phyloP scores from a whole-genome alignment of 2,113 vertebrate genomes.

The Neodon shergylaensis region DNA sequence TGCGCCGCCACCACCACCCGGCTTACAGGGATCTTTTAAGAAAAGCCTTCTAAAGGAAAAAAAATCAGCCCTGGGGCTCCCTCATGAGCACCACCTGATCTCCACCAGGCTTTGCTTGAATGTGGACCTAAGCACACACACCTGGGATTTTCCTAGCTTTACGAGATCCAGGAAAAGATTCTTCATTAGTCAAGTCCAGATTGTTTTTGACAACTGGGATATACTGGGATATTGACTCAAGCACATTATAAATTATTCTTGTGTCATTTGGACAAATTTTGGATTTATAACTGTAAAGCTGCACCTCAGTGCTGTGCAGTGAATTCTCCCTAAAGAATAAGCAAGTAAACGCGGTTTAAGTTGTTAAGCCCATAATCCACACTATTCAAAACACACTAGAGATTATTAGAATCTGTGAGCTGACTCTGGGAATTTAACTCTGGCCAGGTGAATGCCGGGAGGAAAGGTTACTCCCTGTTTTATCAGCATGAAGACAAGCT shows the following conservation, averaged over 20 bases:
- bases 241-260: background rate
- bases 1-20: too few species aligned
- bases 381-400: background rate
- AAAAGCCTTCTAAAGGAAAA: background rate
- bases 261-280: background rate
- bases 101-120: background rate
- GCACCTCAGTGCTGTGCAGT: background rate
- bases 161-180: slow-evolving; percentile 25
- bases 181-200: background rate
- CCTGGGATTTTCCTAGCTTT: background rate
- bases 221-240: background rate
- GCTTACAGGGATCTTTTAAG: background rate
- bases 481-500: background rate
- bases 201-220: background rate
- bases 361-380: background rate
- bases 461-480: background rate
- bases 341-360: background rate
- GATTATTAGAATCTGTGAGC: background rate
- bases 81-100: rapidly evolving
- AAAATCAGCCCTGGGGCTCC: background rate
- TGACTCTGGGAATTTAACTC: background rate
- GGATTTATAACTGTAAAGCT: background rate
- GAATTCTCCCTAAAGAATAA: background rate
- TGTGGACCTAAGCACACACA: background rate
- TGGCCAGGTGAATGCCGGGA: background rate